These are phyloP conservation scores for Conomelus anceps DNA, from an alignment of 2,888 invertebrate genomes.

Conservation along the genomic window DNA sequence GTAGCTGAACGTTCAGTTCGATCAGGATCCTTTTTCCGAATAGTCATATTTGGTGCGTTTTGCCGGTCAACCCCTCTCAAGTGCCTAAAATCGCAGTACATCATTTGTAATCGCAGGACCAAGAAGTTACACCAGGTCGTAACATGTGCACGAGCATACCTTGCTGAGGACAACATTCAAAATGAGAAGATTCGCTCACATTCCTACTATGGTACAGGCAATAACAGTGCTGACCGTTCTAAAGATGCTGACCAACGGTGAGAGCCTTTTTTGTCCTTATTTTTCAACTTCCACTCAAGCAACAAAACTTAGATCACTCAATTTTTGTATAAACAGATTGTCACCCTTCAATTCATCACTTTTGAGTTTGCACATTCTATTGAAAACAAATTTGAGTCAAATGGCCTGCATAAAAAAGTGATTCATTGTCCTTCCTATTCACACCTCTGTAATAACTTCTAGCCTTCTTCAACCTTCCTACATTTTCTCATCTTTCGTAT, in stretches of 20 bases:
- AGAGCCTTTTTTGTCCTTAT: conserved; percentile 33
- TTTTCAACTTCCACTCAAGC: not conserved
- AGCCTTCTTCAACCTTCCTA: no score
- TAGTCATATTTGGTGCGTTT: not conserved
- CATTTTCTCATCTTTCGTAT: no score
- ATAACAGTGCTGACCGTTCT: conserved; percentile 77
- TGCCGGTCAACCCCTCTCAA: conserved; percentile 2
- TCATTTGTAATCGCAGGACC: no score
- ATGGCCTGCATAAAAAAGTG: no score
- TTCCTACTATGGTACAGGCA: conserved; percentile 70
- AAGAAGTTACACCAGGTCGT: not conserved
- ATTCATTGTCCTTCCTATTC: no score
- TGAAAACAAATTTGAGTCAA: no score
- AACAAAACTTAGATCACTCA: no score
- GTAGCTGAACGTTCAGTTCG: conserved; percentile 2
- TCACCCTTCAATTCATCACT: no score
- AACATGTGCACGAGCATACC: conserved; percentile 18
- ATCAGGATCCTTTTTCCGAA: conserved; percentile 22
- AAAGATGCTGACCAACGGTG: conserved; percentile 75
- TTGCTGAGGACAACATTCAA: conserved; percentile 39
- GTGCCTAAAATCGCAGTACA: not conserved
- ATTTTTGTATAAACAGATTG: no score
- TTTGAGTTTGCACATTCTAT: no score
- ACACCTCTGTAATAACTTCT: no score
- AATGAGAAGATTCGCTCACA: conserved; percentile 53